These are phyloP conservation scores for Labia minor DNA, from an alignment of 2,888 invertebrate genomes.

Conservation along the genomic window DNA sequence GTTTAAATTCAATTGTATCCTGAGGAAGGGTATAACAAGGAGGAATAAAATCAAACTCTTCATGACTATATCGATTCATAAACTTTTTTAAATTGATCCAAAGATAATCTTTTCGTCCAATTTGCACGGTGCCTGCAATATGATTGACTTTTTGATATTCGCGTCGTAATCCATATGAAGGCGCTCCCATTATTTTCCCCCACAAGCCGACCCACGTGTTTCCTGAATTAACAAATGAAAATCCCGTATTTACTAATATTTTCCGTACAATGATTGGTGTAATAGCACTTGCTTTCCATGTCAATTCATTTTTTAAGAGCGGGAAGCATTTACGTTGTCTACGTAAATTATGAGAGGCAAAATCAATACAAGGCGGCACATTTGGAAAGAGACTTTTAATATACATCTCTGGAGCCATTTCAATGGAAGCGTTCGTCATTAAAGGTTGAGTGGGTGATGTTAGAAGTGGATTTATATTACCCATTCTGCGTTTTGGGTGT, in stretches of 20 bases:
- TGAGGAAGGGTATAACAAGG: constrained; percentile 84
- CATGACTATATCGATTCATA: constrained; percentile 49
- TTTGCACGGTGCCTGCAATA: constrained; percentile 94
- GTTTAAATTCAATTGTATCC: constrained; percentile 67
- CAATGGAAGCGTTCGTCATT: not conserved
- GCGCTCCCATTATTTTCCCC: not conserved
- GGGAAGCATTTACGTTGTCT: not conserved
- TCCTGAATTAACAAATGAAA: constrained; percentile 33
- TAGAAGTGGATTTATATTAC: too few species aligned
- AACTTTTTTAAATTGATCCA: constrained; percentile 70
- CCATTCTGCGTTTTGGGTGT: too few species aligned
- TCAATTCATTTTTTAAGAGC: not conserved
- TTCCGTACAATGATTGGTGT: constrained; percentile 87
- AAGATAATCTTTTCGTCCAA: constrained; percentile 90
- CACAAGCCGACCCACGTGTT: not conserved
- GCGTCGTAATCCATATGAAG: not conserved
- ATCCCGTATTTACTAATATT: constrained; percentile 74
- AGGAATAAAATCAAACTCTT: constrained; percentile 85
- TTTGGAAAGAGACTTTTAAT: not conserved
- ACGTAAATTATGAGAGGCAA: not conserved
- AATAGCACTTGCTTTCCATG: constrained; percentile 86
- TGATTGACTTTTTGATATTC: constrained; percentile 95
- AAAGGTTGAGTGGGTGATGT: not conserved
- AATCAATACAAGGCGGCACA: not conserved
- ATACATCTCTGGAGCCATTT: not conserved